phyloP scores from a whole-genome alignment of 2,888 invertebrate genomes.

The Cynaeus angustus region DNA sequence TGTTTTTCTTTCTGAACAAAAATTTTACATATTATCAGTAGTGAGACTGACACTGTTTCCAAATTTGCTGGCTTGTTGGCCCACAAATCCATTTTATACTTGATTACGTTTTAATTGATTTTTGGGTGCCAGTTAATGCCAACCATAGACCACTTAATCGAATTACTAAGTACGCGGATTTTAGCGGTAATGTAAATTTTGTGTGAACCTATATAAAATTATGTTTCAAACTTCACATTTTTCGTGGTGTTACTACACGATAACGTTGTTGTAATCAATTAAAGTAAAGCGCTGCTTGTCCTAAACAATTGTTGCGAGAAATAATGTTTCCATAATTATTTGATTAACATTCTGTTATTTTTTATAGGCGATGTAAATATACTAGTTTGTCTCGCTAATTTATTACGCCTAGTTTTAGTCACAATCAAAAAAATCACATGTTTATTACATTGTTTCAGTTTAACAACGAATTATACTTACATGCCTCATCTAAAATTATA shows the following conservation, averaged over 20 bases:
- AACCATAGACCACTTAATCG: too few relatives aligned
- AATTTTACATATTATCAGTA: too few relatives aligned
- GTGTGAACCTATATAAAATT: too few relatives aligned
- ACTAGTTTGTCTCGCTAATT: too few relatives aligned
- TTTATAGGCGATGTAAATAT: too few relatives aligned
- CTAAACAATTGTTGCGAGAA: too few relatives aligned
- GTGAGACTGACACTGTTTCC: background rate
- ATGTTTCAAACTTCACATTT: conserved; percentile 1
- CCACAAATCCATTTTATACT: background rate
- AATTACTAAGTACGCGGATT: too few relatives aligned
- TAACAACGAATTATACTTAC: conserved; percentile 10
- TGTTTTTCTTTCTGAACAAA: too few relatives aligned
- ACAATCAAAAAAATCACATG: background rate
- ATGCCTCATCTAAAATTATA: conserved; percentile 18
- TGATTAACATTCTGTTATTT: too few relatives aligned
- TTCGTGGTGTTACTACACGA: conserved; percentile 3
- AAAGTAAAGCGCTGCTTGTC: conserved; percentile 11
- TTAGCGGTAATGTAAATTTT: too few relatives aligned
- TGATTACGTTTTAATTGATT: conserved; percentile 1
- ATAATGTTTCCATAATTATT: too few relatives aligned
- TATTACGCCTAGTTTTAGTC: too few relatives aligned
- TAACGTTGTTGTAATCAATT: conserved; percentile 27
- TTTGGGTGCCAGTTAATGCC: background rate
- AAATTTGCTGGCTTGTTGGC: background rate
- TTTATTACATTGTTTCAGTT: conserved; percentile 10